Evolutionary conservation across 2,113 vertebrate genomes (phyloP), one percentile per base, ranked within the genome.

Genomic region (Saguinus midas): DNA sequence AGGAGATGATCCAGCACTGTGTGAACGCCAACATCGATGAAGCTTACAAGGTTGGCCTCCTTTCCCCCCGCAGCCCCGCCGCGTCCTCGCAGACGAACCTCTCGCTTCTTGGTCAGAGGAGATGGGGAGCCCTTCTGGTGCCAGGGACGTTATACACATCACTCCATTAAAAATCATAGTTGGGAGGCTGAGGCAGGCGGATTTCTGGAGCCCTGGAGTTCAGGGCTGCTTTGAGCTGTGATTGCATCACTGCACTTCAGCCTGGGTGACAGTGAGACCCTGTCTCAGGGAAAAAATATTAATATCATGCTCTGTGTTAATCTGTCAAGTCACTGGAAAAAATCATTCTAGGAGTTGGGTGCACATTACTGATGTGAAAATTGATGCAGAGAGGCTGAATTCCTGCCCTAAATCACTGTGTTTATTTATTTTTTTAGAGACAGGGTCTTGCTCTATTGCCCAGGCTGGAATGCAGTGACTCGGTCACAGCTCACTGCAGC

Each of bases 1-100:
- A 99, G 97, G 99, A 99, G 98, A 99, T 99, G 99, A 98, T 99
- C 97, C 99, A 99, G 95, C 99, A 99, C 96, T 99, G 99, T 0
- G 97, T 99, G 96, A 99, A 98, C 0, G 99, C 99, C 83, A 98
- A 99, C 57, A 99, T 99, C 0, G 99, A 99, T 1, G 99, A 99
- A 95, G 99, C 99, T 1, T 99, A 99, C 98, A 99, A 99, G 99
- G 99, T 99, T 4, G 3, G 92, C 12, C 29, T 1, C 25, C 48
- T 13, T 10, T 3, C 2, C 40, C 5, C 2, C 3, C 14, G 13
- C 3, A 52, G 13, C 16, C 50, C 52, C 52, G 11, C 48, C 48
- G 11, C 5, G 1, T 14, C 81, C 94, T 21, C 13, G 2, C 3
- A 1, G 32, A 32, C 12, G 57, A 18, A 7, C 32, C 40, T n/a